Percentiles rank a stretch among this genome's conserved stretches.
phyloP scores from a whole-genome alignment of 2,113 vertebrate genomes.

The Lepisosteus oculatus region DNA sequence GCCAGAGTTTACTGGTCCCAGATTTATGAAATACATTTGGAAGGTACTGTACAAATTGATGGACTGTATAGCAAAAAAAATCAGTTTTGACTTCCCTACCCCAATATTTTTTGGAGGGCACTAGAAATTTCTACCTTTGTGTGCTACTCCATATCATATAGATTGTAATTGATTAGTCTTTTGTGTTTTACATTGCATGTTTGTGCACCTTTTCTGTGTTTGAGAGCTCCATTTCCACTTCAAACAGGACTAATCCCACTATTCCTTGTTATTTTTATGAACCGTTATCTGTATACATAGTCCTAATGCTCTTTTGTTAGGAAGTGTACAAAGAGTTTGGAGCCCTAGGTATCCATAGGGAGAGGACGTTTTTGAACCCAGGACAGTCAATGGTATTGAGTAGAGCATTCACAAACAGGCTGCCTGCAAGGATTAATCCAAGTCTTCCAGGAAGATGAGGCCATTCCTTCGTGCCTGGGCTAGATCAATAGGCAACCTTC shows the following conservation, averaged over 20 bases:
- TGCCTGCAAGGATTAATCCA: constrained; percentile 45
- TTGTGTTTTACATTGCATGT: too few species aligned
- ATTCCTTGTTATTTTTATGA: neutral
- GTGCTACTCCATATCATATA: too few species aligned
- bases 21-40: too few species aligned
- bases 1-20: too few species aligned
- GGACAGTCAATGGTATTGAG: constrained; percentile 22
- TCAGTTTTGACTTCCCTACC: too few species aligned
- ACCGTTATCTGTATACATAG: neutral
- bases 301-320: neutral
- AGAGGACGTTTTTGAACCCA: constrained; percentile 17
- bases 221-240: neutral
- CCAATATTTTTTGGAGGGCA: too few species aligned
- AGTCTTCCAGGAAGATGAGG: constrained; percentile 45
- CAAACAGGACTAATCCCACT: neutral
- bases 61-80: too few species aligned
- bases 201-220: neutral
- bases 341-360: neutral
- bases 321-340: neutral
- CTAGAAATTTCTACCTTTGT: too few species aligned
- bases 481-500: constrained; percentile 65
- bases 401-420: constrained; percentile 30
- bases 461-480: constrained; percentile 44
- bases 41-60: too few species aligned
- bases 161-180: too few species aligned